These are phyloP conservation scores for Trichonephila clavipes DNA, from an alignment of 1,140 invertebrate species.

Conservation along the genomic window DNA sequence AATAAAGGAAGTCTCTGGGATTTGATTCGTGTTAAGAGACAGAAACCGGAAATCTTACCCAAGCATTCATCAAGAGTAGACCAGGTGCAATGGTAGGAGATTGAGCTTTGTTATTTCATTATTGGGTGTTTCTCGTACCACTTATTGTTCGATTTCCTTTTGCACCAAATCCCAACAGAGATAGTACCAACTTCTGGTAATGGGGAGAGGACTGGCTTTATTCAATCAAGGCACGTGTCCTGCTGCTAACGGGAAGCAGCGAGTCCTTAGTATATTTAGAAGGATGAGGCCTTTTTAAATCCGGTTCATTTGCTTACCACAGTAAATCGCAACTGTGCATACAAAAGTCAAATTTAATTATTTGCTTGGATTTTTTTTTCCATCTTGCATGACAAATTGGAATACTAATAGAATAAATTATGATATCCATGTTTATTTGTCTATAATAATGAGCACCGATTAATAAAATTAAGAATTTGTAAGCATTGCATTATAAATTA, in stretches of 20 bases:
- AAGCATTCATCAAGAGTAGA: constrained; percentile 48
- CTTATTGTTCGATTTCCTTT: constrained; percentile 51
- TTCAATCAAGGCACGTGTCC: constrained; percentile 52
- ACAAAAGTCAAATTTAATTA: too few relatives aligned
- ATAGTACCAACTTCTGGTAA: background rate
- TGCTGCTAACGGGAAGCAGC: background rate
- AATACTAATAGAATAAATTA: too few relatives aligned
- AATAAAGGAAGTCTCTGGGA: background rate
- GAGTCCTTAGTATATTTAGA: background rate
- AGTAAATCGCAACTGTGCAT: too few relatives aligned
- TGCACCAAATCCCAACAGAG: constrained; percentile 40
- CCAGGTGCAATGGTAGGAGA: constrained; percentile 38
- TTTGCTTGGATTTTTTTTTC: too few relatives aligned
- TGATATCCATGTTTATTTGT: too few relatives aligned
- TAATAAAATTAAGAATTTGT: too few relatives aligned
- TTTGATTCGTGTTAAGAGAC: background rate
- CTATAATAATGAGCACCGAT: too few relatives aligned
- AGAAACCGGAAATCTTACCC: background rate
- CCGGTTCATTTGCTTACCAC: too few relatives aligned
- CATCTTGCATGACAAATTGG: too few relatives aligned
- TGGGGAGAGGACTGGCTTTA: constrained; percentile 33
- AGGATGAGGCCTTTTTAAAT: too few relatives aligned
- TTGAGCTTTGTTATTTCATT: constrained; percentile 60
- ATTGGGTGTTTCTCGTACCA: constrained; percentile 45
- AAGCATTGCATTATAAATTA: too few relatives aligned